phyloP scores from a whole-genome alignment of 2,888 invertebrate species.

The Leucophora obtusa region DNA sequence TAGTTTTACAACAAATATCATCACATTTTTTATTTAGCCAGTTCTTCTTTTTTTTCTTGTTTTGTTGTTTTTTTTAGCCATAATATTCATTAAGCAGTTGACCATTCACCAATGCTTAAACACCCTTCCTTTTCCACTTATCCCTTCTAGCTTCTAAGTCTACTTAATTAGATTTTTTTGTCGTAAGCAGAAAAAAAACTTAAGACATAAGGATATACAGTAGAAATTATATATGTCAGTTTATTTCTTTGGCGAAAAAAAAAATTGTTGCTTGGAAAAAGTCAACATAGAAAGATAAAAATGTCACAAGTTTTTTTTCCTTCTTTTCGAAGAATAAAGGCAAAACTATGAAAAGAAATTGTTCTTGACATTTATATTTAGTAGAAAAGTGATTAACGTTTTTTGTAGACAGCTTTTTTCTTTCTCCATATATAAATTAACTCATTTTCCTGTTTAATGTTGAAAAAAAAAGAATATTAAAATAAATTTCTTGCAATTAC shows the following conservation, averaged over 20 bases:
- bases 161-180: conserved; percentile 53
- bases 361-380: conserved; percentile 59
- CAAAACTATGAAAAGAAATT: conserved; percentile 46
- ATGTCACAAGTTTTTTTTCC: conserved; percentile 45
- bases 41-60: background rate
- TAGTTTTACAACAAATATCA: too few relatives aligned
- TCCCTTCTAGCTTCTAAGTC: conserved; percentile 2
- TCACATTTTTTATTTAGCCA: background rate
- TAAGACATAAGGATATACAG: conserved; percentile 9
- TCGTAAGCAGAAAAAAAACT: conserved; percentile 10
- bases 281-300: conserved; percentile 22
- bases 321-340: conserved; percentile 24
- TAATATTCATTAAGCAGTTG: too few relatives aligned
- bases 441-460: conserved; percentile 42
- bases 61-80: background rate
- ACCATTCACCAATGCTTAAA: too few relatives aligned
- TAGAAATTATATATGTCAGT: background rate
- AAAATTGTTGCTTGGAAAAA: background rate
- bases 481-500: conserved; percentile 27
- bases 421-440: conserved; percentile 37
- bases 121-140: background rate
- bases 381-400: conserved; percentile 57
- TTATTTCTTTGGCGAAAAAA: background rate
- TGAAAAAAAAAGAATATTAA: conserved; percentile 31
- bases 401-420: conserved; percentile 14